These are phyloP conservation scores for Drosophila koepferae DNA, from an alignment of 2,888 invertebrate genomes.

Conservation along the genomic window DNA sequence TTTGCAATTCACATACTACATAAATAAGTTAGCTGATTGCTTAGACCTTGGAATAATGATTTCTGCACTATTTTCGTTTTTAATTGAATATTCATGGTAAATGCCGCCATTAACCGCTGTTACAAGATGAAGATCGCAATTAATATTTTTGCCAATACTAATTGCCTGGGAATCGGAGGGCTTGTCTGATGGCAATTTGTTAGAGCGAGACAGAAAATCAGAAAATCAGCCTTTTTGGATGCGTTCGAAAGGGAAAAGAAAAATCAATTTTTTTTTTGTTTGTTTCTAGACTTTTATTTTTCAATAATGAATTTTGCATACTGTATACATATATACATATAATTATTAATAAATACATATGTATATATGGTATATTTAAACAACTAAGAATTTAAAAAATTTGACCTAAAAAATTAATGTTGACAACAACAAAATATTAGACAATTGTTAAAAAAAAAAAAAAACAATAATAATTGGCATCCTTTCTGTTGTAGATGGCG, in stretches of 20 bases:
- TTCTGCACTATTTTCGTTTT: background rate
- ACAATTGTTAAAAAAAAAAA: background rate
- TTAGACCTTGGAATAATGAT: conserved; percentile 6
- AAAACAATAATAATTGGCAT: background rate
- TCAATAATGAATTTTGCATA: background rate
- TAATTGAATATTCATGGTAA: conserved; percentile 9
- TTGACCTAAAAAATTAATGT: background rate
- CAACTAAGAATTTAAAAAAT: background rate
- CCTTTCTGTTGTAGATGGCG: too few species aligned
- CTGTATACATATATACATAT: background rate
- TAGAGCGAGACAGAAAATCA: background rate
- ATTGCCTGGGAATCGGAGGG: background rate
- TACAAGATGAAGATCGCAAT: background rate
- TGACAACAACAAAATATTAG: too few species aligned
- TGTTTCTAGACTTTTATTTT: background rate
- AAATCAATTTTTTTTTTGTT: background rate
- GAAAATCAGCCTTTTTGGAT: background rate
- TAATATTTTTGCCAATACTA: background rate
- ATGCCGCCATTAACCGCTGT: background rate
- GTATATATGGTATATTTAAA: background rate
- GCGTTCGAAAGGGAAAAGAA: background rate
- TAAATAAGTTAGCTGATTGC: background rate
- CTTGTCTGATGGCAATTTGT: background rate
- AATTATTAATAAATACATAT: background rate
- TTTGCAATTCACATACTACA: background rate